Base-by-base conservation (phyloP, 2,888 invertebrate species). In the Polydrusus cervinus region DNA sequence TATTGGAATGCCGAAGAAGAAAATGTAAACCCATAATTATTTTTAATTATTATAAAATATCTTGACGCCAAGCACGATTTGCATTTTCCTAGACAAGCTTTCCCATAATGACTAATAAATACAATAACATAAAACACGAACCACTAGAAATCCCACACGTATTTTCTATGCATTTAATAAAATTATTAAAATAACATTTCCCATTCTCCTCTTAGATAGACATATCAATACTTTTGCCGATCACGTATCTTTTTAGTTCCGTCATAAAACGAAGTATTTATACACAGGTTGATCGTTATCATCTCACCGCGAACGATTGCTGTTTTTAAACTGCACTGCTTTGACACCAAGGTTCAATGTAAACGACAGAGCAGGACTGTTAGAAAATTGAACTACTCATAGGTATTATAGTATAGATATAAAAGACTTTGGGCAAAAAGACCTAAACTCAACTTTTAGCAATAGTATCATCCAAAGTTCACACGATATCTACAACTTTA, bases 241-340 rank as follows among this genome's bases (percentile, higher is more conserved):
- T 74, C 74, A 64, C 61, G 74, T 69, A 64, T 47, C 68, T 69
- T 69, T 74, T 69, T 69, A 74, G 68, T 74, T 74, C 69, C 74
- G 69, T 74, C 74, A 74, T 74, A 74, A 74, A 69, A 53, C 68
- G 43, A 69, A 62, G 61, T 51, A 53, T 73, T 70, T 73, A 67
- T 73, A 67, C 73, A 53, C 73, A 61, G 49, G 67, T 68, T 61
- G 73, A 73, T 73, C 53, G 60, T 73, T 73, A 73, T 68, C 73
- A 62, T 51, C 53, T 68, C 47, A 55, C 66, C 49, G 45, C 18
- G 30, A 40, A 60, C 60, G 69, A 69, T 69, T 47, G 69, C 30
- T 16, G 60, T 69, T 69, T 60, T 60, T 60, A 60, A 69, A 49
- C 57, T 69, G 25, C 57, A 49, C 34, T 34, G 40, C 38, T 45